phyloP scores from a whole-genome alignment of 1,140 invertebrate genomes.

The Bemisia tabaci region DNA sequence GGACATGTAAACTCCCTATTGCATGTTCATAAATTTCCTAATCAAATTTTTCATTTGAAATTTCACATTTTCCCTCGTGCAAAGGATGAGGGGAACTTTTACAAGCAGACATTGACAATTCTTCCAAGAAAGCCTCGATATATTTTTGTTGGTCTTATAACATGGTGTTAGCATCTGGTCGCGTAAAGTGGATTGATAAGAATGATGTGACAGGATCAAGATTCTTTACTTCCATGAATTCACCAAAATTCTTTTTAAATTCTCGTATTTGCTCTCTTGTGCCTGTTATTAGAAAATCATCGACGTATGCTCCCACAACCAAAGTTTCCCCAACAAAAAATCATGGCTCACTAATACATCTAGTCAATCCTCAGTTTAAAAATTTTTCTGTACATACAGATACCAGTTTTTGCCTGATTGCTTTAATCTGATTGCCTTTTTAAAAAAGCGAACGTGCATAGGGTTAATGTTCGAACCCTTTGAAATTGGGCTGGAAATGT shows the following conservation, averaged over 20 bases:
- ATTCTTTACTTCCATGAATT: conserved; percentile 1
- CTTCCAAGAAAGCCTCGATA: not conserved
- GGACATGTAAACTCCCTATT: conserved; percentile 3
- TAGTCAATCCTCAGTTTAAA: not conserved
- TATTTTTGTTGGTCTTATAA: not conserved
- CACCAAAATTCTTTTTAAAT: not conserved
- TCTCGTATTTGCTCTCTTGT: not conserved
- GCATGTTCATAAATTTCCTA: not conserved
- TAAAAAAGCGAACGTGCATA: not conserved
- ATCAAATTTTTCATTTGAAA: not conserved
- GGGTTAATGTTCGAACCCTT: conserved; percentile 2
- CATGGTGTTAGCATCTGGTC: not conserved
- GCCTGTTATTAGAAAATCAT: not conserved
- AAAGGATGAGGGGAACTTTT: not conserved
- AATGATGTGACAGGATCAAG: not conserved
- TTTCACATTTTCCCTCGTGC: not conserved
- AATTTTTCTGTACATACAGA: conserved; percentile 2
- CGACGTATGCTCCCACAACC: too few species aligned
- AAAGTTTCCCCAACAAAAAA: too few species aligned
- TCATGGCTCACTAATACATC: too few species aligned
- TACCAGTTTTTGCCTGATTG: conserved; percentile 2
- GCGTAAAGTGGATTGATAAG: conserved; percentile 2
- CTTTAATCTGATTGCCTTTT: conserved; percentile 4
- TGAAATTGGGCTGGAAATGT: too few species aligned
- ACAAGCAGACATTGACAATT: not conserved